phyloP scores from a whole-genome alignment of 2,113 vertebrate genomes.

The Notothenia coriiceps region DNA sequence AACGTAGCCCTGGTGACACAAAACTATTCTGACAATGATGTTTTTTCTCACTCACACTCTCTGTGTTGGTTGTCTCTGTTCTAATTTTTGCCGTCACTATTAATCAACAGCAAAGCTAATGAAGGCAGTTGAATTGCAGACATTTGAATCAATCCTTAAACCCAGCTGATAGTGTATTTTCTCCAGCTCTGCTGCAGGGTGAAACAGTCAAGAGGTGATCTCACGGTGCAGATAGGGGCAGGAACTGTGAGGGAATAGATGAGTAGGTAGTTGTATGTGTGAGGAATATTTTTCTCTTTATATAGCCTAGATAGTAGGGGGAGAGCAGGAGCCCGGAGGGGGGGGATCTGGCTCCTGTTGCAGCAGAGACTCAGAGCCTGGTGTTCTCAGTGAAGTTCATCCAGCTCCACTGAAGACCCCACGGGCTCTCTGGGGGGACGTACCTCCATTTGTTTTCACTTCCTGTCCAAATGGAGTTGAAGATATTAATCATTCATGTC shows the following conservation, averaged over 20 bases:
- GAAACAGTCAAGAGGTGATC: constrained; percentile 41
- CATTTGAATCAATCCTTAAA: constrained; percentile 5
- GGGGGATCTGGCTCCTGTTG: constrained; percentile 55
- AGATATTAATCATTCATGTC: constrained; percentile 72
- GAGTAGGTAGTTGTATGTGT: constrained; percentile 39
- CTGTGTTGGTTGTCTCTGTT: constrained; percentile 27
- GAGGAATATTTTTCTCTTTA: constrained; percentile 58
- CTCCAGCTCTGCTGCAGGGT: constrained; percentile 30
- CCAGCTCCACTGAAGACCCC: constrained; percentile 49
- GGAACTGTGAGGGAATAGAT: constrained; percentile 31
- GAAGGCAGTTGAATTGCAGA: background rate
- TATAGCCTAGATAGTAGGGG: constrained; percentile 39
- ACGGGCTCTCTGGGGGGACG: constrained; percentile 42
- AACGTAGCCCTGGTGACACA: constrained; percentile 25
- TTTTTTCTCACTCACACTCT: constrained; percentile 35
- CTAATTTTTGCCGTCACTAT: background rate
- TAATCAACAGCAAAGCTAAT: constrained; percentile 12
- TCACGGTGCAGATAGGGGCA: constrained; percentile 1
- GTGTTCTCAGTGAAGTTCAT: constrained; percentile 70
- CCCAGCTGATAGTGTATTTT: constrained; percentile 7
- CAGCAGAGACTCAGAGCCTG: constrained; percentile 53
- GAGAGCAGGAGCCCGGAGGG: constrained; percentile 50
- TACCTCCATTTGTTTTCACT: constrained; percentile 75
- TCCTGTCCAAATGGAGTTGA: constrained; percentile 66
- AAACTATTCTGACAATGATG: constrained; percentile 20